A percentile compares a stretch with the other conserved stretches of the same genome.
phyloP scores from a whole-genome alignment of 2,888 invertebrate species.

The Drosophila formosana region DNA sequence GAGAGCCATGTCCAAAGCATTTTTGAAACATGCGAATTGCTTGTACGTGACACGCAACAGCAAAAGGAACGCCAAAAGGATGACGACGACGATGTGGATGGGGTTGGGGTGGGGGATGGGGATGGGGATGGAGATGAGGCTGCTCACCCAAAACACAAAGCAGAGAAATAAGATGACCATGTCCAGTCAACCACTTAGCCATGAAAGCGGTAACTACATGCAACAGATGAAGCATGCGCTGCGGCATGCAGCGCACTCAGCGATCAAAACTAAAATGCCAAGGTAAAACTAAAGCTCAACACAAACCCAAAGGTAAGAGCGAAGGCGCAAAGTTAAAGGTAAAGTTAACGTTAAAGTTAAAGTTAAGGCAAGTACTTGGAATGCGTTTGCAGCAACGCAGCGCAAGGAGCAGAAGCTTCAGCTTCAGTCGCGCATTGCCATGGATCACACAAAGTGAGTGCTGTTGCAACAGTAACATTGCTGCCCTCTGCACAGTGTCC shows the following conservation, averaged over 20 bases:
- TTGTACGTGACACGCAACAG: conserved; percentile 84
- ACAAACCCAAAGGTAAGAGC: conserved; percentile 44
- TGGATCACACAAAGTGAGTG: conserved; percentile 74
- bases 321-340: conserved; percentile 34
- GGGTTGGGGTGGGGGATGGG: conserved; percentile 17
- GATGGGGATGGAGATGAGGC: conserved; percentile 14
- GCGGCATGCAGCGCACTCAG: conserved; percentile 72
- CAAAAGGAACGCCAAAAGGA: conserved; percentile 62
- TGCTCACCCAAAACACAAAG: conserved; percentile 56
- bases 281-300: conserved; percentile 55
- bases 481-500: conserved; percentile 35
- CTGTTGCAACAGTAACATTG: conserved; percentile 41
- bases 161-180: conserved; percentile 66
- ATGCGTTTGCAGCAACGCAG: conserved; percentile 49
- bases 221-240: conserved; percentile 80
- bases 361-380: conserved; percentile 66
- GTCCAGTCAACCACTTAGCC: conserved; percentile 81
- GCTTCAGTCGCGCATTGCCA: conserved; percentile 47
- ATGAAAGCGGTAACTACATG: conserved; percentile 81
- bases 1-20: conserved; percentile 80
- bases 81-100: conserved; percentile 25
- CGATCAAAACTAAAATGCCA: conserved; percentile 62
- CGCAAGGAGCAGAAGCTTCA: conserved; percentile 54
- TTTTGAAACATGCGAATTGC: conserved; percentile 84
- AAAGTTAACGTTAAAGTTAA: conserved; percentile 32